Evolutionary conservation across 2,113 vertebrate species (phyloP), one percentile per base, ranked within the genome.

Genomic region (Serinus canaria): DNA sequence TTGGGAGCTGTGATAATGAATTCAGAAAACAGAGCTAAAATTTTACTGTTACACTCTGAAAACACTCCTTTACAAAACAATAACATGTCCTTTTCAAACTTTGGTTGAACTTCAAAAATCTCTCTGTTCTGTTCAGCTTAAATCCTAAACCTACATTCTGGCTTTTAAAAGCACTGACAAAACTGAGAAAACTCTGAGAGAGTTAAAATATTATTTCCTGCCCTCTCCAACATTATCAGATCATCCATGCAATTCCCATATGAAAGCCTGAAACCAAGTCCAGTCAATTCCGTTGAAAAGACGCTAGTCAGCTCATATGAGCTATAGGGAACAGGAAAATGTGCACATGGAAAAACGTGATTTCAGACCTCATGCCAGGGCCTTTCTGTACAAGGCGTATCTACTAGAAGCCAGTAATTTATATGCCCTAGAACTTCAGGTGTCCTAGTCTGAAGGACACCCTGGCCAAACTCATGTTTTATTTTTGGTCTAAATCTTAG

Each of bases 401-500:
- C n/a, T 62, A 13, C 37, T 33, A 39, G 25, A 78, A 84, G 35
- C 2, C 33, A 72, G 37, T 5, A 41, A 22, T 49, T 50, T 27
- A 77, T 33, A 70, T 31, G 14, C 19, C 18, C 21, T 77, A 73
- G 41, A 76, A 74, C 19, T 76, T 68, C 27, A 92, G 44, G 9
- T 4, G 3, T 27, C 23, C 33, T 69, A 59, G 8, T 64, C 27
- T 76, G 58, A 24, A 62, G 39, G 62, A n/a, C n/a, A n/a, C 62
- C 83, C 66, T 1, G 19, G 81, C 13, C 35, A 79, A 82, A 68
- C 31, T 62, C 33, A 2, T 2, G 18, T 86, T 93, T 93, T 96
- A 90, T 80, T 96, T 94, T 76, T 79, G 47, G 39, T 73, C 76
- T 92, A 93, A 94, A 79, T 76, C 41, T 52, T 58, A 78, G 76